These are phyloP conservation scores for Tinamus major DNA, from an alignment of 2,797 vertebrate genomes.

Conservation along the genomic window DNA sequence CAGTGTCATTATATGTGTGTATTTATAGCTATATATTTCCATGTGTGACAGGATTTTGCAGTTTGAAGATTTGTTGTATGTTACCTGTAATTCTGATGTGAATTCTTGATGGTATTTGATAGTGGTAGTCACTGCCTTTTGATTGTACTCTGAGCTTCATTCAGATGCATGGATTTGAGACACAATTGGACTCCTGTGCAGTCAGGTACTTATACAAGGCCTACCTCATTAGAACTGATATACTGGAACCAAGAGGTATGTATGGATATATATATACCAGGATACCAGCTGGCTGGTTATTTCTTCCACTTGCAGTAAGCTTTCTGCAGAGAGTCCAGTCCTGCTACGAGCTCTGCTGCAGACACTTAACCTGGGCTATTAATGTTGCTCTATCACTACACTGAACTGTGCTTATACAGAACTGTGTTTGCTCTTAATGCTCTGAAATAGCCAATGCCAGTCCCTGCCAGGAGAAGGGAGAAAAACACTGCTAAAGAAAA, in stretches of 20 bases:
- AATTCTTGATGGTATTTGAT: background rate
- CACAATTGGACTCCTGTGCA: background rate
- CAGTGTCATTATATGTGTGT: background rate
- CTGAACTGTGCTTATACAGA: background rate
- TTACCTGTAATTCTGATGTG: background rate
- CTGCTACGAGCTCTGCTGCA: background rate
- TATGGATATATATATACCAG: background rate
- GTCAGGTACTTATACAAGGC: background rate
- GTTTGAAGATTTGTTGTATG: background rate
- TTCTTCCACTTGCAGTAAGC: background rate
- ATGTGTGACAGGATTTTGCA: background rate
- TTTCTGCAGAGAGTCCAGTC: background rate
- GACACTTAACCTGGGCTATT: background rate
- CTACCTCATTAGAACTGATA: background rate
- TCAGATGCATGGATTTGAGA: background rate
- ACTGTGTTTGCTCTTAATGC: background rate
- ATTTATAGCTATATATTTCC: background rate
- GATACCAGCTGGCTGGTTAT: background rate
- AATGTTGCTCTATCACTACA: background rate
- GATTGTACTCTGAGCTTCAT: background rate
- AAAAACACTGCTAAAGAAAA: background rate
- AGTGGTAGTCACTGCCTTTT: background rate
- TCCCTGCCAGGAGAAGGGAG: background rate
- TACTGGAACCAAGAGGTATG: background rate
- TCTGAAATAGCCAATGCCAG: background rate